A percentile compares a stretch with the other conserved stretches of the same genome.
Conservation (phyloP, 1,140 invertebrate species). For the Lordiphosa collinella region DNA sequence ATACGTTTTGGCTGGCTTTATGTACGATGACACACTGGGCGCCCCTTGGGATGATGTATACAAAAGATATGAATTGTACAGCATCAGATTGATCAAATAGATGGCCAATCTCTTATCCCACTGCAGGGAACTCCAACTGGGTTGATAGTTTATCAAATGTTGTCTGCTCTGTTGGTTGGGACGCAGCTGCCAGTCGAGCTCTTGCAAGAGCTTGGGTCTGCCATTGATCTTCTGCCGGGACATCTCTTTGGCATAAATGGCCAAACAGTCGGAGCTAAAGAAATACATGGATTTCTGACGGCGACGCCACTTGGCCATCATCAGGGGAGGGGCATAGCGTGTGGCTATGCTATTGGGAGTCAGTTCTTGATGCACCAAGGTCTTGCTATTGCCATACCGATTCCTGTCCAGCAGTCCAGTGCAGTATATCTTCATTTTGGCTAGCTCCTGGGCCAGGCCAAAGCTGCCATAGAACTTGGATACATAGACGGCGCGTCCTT, state of each 20-base stretch:
- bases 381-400: slow-evolving; percentile 61
- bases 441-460: slow-evolving; percentile 47
- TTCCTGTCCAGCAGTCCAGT: slow-evolving; percentile 60
- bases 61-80: slow-evolving; percentile 50
- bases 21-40: neutral
- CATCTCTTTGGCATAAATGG: slow-evolving; percentile 63
- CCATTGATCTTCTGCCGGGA: slow-evolving; percentile 60
- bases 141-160: slow-evolving; percentile 39
- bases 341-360: slow-evolving; percentile 41
- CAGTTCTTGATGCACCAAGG: slow-evolving; percentile 47
- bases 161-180: slow-evolving; percentile 21
- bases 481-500: slow-evolving; percentile 50
- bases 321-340: slow-evolving; percentile 46
- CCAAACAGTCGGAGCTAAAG: slow-evolving; percentile 62
- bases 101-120: slow-evolving; percentile 42
- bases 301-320: slow-evolving; percentile 66
- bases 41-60: slow-evolving; percentile 32
- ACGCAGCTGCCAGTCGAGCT: slow-evolving; percentile 51
- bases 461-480: slow-evolving; percentile 68
- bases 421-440: slow-evolving; percentile 49
- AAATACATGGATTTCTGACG: slow-evolving; percentile 56
- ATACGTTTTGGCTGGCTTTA: slow-evolving; percentile 30
- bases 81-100: slow-evolving; percentile 49
- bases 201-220: slow-evolving; percentile 55
- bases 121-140: slow-evolving; percentile 28